Base-by-base conservation (phyloP, 1,140 invertebrate genomes). In the Drosophila varians region DNA sequence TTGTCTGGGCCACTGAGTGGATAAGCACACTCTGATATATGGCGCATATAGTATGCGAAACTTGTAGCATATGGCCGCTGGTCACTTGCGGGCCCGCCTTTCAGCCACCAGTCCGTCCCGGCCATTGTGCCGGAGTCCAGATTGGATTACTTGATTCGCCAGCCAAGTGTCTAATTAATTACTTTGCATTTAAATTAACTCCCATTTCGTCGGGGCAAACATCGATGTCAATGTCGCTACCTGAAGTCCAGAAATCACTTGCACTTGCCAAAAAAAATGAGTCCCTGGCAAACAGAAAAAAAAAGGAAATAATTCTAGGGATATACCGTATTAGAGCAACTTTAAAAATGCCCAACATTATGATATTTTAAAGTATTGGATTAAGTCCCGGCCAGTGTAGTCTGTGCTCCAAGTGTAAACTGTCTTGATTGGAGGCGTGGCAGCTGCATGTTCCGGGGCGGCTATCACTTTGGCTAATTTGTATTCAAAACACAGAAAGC, bases 141-240 rank as follows among this genome's bases (percentile, higher is more conserved):
- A 74, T 73, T 74, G 60, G 60, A 65, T 74, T 56, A 36, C 46
- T 61, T 60, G 61, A 72, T 72, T 61, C 47, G 51, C 56, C 69
- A 72, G 43, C 48, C 62, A 61, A 75, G 73, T 61, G 62, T 68
- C 83, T 88, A 82, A 87, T 88, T 87, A 88, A 87, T 87, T 87
- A 88, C 74, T 88, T 87, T 82, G 83, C 76, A 88, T 87, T 87
- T 86, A 87, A 86, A 86, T 87, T 77, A 86, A 86, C 73, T 74
- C 73, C 64, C 52, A 55, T 65, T 73, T 74, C 70, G 74, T 71
- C 64, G 51, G 60, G 56, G 42, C 69, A 68, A 31, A 45, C 53
- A 51, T 54, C 64, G 66, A 49, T 49, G 70, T 72, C 47, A 48
- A 26, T 48, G 31, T 48, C 31, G 9, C 26, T 34, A 26, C 16